Percentiles rank a stretch among this genome's conserved stretches.
phyloP scores from a whole-genome alignment of 2,797 vertebrate genomes.

The Tapirus indicus region DNA sequence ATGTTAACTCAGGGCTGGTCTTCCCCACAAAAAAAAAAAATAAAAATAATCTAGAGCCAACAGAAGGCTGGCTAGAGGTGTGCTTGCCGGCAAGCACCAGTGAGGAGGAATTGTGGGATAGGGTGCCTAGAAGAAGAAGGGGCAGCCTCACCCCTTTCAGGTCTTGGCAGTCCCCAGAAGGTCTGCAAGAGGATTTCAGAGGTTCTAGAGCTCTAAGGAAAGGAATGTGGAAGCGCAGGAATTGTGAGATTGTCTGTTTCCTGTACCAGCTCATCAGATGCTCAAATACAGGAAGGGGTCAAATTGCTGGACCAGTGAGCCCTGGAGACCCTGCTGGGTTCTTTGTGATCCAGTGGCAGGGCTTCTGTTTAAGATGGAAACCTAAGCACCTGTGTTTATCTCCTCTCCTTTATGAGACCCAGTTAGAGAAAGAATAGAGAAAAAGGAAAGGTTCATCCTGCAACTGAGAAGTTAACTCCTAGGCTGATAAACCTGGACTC shows the following conservation, averaged over 20 bases:
- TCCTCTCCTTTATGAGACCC: neutral
- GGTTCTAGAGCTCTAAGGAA: neutral
- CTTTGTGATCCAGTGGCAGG: neutral
- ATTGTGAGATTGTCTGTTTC: neutral
- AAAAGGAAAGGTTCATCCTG: neutral
- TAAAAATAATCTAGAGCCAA: neutral
- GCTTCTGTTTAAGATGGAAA: neutral
- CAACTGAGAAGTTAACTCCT: neutral
- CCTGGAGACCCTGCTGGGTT: neutral
- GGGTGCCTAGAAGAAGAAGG: neutral
- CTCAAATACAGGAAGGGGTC: neutral
- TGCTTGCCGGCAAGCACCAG: neutral
- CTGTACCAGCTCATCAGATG: neutral
- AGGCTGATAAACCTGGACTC: neutral
- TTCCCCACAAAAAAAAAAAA: too few species aligned
- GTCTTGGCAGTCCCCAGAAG: neutral
- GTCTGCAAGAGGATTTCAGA: neutral
- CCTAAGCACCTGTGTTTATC: neutral
- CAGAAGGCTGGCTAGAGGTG: neutral
- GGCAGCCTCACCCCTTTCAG: neutral
- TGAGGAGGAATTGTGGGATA: neutral
- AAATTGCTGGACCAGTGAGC: neutral
- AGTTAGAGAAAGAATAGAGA: neutral
- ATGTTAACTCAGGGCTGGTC: too few species aligned
- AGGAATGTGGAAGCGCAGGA: neutral